Base-by-base conservation (phyloP, 1,140 invertebrate species). In the Cotesia vestalis region DNA sequence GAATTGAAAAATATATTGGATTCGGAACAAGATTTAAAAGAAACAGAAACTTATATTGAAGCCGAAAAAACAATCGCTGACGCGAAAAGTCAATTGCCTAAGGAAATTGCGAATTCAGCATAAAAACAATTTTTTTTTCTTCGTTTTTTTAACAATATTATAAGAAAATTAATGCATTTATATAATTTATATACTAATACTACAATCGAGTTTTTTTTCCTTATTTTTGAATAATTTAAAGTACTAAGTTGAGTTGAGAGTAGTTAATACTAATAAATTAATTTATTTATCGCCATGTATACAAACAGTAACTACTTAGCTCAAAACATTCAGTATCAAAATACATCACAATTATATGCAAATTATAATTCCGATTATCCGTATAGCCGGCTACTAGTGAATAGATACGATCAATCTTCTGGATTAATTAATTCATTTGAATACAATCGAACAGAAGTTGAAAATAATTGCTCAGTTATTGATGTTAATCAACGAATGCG, bases 1-100 rank as follows among this genome's bases (percentile, higher is more conserved):
- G 93, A 96, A 71, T 87, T 97, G 12, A 91, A 94, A 83, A 89
- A 88, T 59, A 90, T 92, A 66, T 79, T 96, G 46, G 90, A 92
- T 72, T 89, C 90, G 5, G 94, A 95, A 81, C 85, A 89, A 80
- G 93, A 95, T 79, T 88, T 96, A 4, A 91, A 91, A 81, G 93
- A 94, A 77, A 84, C 89, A 6, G 92, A 93, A 80, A 91, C 91
- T 59, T 96, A 93, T 73, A 81, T 87, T 17, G 88, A 90, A 59
- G 94, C 94, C 0, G 78, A 90, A 57, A 89, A 91, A 83, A 85
- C 93, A 12, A 80, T 96, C 6, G 88, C 90, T 77, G 93, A 94
- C 69, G 93, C 94, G 0, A 90, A 92, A 79, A 62, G 79, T n/a
- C 90, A 93, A 60, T 79, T 94, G 35, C 83, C 87, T 0, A 82